These are phyloP conservation scores for Saguinus imperator DNA, from an alignment of 2,113 vertebrate species.

Conservation along the genomic window DNA sequence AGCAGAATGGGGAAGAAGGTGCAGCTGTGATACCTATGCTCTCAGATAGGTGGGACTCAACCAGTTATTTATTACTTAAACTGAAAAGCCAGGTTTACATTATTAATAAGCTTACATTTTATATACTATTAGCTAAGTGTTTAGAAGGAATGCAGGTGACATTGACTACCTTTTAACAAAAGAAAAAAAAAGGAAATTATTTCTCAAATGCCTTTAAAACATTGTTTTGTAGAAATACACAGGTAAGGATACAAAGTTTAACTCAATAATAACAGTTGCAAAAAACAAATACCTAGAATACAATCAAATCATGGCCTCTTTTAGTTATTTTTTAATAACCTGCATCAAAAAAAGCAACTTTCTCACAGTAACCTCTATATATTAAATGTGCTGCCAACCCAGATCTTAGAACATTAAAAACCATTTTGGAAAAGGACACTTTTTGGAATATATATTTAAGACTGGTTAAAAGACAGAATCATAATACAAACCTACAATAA, in stretches of 20 bases:
- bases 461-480: not conserved
- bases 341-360: fast-evolving
- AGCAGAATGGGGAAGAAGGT: not conserved
- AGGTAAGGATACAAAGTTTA: not conserved
- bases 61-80: conserved; percentile 33
- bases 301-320: not conserved
- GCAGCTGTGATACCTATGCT: not conserved
- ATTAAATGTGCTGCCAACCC: not conserved
- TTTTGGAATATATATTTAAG: not conserved
- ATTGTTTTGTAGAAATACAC: not conserved
- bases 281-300: conserved; percentile 24
- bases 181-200: conserved; percentile 53
- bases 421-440: not conserved
- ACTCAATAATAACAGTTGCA: conserved; percentile 21
- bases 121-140: conserved; percentile 36
- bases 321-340: conserved; percentile 3
- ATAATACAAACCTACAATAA: not conserved
- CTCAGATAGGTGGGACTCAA: not conserved
- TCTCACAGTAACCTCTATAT: too few relatives aligned
- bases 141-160: conserved; percentile 21
- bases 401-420: not conserved
- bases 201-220: conserved; percentile 29
- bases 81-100: conserved; percentile 31
- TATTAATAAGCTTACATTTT: conserved; percentile 57
- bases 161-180: conserved; percentile 25